A percentile compares a stretch with the other conserved stretches of the same genome.
These are phyloP conservation scores for Physella acuta DNA, from an alignment of 1,140 invertebrate species.

Conservation along the genomic window DNA sequence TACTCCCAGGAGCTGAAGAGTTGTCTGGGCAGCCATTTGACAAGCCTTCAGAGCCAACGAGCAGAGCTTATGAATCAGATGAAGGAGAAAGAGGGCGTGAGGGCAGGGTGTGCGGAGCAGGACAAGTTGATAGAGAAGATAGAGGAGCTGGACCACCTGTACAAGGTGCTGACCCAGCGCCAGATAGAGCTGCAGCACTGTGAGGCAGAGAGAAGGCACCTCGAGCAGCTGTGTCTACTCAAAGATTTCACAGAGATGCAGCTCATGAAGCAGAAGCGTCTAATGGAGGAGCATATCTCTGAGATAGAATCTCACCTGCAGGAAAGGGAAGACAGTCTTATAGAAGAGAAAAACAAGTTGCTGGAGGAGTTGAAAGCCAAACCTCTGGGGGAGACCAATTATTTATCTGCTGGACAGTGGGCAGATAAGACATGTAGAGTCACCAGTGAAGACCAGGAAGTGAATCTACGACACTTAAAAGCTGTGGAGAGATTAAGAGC, in stretches of 20 bases:
- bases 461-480: slow-evolving; percentile 37
- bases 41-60: slow-evolving; percentile 47
- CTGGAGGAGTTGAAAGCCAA: slow-evolving; percentile 39
- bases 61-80: slow-evolving; percentile 40
- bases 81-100: slow-evolving; percentile 10
- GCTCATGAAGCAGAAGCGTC: slow-evolving; percentile 49
- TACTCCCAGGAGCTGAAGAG: slow-evolving; percentile 1
- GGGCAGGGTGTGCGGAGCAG: slow-evolving; percentile 14
- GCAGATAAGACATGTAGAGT: no score
- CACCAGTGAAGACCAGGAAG: no score
- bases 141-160: slow-evolving; percentile 34
- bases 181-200: slow-evolving; percentile 36
- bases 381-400: not conserved
- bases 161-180: slow-evolving; percentile 34
- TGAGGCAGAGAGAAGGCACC: slow-evolving; percentile 34
- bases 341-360: slow-evolving; percentile 45
- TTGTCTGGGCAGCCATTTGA: slow-evolving; percentile 36
- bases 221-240: slow-evolving; percentile 47
- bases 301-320: slow-evolving; percentile 45
- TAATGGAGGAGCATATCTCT: slow-evolving; percentile 48
- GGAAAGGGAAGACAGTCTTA: slow-evolving; percentile 46
- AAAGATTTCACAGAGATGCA: slow-evolving; percentile 50
- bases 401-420: no score
- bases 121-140: slow-evolving; percentile 45
- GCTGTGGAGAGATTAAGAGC: slow-evolving; percentile 44